Percentiles rank a stretch among this genome's conserved stretches.
Evolutionary conservation across 2,113 vertebrate genomes (phyloP).

Genomic region (Procavia capensis): DNA sequence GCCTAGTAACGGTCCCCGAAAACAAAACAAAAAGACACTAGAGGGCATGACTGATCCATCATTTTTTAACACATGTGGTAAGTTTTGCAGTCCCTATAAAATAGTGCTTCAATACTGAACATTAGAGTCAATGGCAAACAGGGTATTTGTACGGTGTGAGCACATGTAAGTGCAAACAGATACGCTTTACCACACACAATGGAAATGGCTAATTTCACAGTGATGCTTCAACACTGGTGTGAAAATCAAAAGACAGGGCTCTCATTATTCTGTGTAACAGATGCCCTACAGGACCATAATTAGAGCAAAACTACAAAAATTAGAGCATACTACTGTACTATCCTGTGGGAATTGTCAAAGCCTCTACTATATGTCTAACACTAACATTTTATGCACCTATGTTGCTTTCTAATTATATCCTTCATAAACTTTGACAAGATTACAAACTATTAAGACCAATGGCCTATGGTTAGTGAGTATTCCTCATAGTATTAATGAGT

Average conservation of each 20-base stretch:
- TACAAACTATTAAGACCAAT: neutral
- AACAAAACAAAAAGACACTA: conserved; percentile 15
- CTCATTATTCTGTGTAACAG: neutral
- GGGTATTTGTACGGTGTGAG: neutral
- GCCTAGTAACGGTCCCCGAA: neutral
- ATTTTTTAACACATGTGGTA: neutral
- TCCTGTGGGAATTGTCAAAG: neutral
- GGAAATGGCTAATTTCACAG: neutral
- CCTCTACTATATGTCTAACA: neutral
- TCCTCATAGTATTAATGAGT: neutral
- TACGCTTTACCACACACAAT: neutral
- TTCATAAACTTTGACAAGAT: conserved; percentile 20
- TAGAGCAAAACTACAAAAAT: conserved; percentile 12
- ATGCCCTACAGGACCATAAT: neutral
- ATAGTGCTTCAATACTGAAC: neutral
- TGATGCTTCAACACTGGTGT: neutral
- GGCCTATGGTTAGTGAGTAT: neutral
- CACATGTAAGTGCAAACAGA: neutral
- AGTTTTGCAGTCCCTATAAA: neutral
- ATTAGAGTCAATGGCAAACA: neutral
- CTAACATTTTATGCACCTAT: neutral
- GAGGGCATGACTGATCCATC: conserved; percentile 39
- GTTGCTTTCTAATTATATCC: neutral
- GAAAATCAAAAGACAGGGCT: neutral
- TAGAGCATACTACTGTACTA: neutral